Evolutionary conservation across 2,888 invertebrate species (phyloP), one percentile per base, ranked within the genome.

Genomic region (Sycophila texana): DNA sequence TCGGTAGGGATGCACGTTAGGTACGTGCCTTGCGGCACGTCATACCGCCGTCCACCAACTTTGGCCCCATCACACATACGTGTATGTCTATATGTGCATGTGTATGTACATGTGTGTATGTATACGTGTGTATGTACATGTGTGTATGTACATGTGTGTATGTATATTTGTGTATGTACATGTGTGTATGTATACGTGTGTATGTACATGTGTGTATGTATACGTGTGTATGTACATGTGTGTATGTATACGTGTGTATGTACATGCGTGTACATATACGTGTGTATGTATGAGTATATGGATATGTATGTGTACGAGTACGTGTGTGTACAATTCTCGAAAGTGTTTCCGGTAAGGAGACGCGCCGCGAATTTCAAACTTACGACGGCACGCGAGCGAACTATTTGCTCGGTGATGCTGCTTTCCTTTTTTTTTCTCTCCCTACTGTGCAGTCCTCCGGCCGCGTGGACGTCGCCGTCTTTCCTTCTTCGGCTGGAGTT

Each of bases 351-450:
- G 58, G 22, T 18, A 20, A 26, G 4, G 51, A 60, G 74, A 61
- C 61, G 51, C 74, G 61, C 26, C 55, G 78, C 74, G 68, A 78
- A 78, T 78, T 68, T 57, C 63, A 22, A 78, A 66, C 60, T 39
- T 30, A 65, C 53, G 20, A 14, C 22, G 20, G 39, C n/a, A n/a
- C 49, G 60, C 53, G 53, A 14, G 53, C 53, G 39, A 18, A 67
- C 72, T 76, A 53, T 80, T 67, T 55, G 71, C 53, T 72, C 71
- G 71, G 51, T 18, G 10, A n/a, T 16, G 10, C 53, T 18, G 55
- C 60, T 73, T 77, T 65, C 66, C 63, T 79, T 72, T 79, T 71
- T 71, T 51, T 63, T 47, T 30, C 14, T 47, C 26, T 66, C 2
- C 49, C 5, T 73, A n/a, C 57, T 58, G 18, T 18, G n/a, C 63